Evolutionary conservation across 2,113 vertebrate genomes (phyloP), one percentile per base, ranked within the genome.

Genomic region (Astur gentilis): DNA sequence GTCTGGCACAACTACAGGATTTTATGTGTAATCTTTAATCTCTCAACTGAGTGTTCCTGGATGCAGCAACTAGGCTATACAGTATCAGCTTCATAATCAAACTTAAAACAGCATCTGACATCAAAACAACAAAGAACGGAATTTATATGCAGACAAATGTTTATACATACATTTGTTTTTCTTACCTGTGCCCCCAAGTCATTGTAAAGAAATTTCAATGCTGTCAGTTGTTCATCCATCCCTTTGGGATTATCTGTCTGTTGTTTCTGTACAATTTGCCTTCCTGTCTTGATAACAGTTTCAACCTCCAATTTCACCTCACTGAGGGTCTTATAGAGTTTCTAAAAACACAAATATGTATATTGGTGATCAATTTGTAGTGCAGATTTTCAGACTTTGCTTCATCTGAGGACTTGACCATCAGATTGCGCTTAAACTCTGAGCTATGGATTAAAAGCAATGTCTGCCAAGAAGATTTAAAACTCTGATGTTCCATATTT

Each of bases 211-310:
- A 99, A 97, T 94, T 99, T 99, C 84, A 99, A 90, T 15, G 99
- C 98, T 4, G 99, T 99, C 44, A 99, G 98, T 71, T 99, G 99
- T 62, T 99, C 99, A 15, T 99, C 99, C 99, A 99, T 99, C 26
- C 97, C 98, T 83, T 99, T 99, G 9, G 99, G 99, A 93, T 99
- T 99, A 93, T 99, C 99, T 0, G 99, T 99, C 96, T 99, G 99
- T 85, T 99, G 99, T 88, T 99, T 99, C 98, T 99, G 99, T 65
- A 99, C 99, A 87, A 99, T 99, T 96, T 99, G 99, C 22, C 99
- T 98, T 86, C 99, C 99, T 16, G 99, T 99, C 96, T 99, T 99
- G 95, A 99, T 99, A 67, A 99, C 99, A 1, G 99, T 99, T 98
- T 99, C 99, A 87, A 99, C 99, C 96, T 99, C 99, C 50, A 99